Evolutionary conservation across 1,140 invertebrate species (phyloP), one percentile per base, ranked within the genome.

Genomic region (Limonius californicus): DNA sequence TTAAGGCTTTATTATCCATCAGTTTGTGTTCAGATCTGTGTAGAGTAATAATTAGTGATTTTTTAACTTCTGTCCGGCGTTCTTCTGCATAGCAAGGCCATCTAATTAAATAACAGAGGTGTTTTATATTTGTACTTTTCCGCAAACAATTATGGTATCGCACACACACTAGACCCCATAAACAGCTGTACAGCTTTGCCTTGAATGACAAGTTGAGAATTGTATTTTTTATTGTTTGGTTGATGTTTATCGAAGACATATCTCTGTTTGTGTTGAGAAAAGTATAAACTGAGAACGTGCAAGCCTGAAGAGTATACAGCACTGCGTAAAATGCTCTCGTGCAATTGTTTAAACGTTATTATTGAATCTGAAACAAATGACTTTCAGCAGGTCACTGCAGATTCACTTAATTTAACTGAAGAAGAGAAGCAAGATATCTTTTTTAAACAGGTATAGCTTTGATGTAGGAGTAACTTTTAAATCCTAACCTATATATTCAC

Each of bases 311-410:
- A 50, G 14, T 18, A 3, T 21, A 19, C 19, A 19, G 2, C 19
- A 8, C 3, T 50, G 12, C 20, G 16, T 18, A 50, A 62, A 21
- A 72, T 71, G 68, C 64, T 77, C 43, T 69, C 76, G 39, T 82
- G 81, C 63, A 79, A 80, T 67, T 82, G 81, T 70, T 71, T 82
- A 50, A 82, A 82, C 68, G 76, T 82, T 18, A 74, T 76, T 42
- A 79, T 82, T 54, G 77, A 75, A 67, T 73, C 75, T 20, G 74
- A 76, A 61, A 71, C 66, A 21, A 69, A 63, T 61, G 75, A 79
- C 66, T 68, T 79, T 57, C 66, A 73, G 23, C 68, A 68, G 54
- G 65, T 78, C 63, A 74, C 72, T 59, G 59, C 75, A 23, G 70
- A 77, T 50, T 69, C 73, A 57, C 59, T 80, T 27, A 73, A 77